phyloP scores from a whole-genome alignment of 2,888 invertebrate genomes.

The Plagiodera versicolora region DNA sequence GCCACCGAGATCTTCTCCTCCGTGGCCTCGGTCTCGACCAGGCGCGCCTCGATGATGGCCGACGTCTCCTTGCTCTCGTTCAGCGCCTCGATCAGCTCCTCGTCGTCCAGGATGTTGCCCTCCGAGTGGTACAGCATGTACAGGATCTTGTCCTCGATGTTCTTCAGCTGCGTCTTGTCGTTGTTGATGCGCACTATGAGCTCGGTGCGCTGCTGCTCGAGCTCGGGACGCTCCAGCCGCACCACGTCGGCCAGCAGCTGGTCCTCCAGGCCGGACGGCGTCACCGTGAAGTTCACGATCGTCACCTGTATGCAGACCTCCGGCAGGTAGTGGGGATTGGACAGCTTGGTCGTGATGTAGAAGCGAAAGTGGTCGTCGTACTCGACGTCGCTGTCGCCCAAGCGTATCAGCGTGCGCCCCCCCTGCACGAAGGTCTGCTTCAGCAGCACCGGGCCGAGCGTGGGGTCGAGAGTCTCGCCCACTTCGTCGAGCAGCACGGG shows the following conservation, averaged over 20 bases:
- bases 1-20: conserved; percentile 84
- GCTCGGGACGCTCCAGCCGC: conserved; percentile 85
- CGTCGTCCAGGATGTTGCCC: conserved; percentile 92
- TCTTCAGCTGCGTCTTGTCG: conserved; percentile 81
- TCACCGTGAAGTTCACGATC: conserved; percentile 91
- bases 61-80: conserved; percentile 93
- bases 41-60: conserved; percentile 83
- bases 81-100: conserved; percentile 86
- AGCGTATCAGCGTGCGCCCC: conserved; percentile 77
- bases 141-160: conserved; percentile 89
- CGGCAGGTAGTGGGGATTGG: conserved; percentile 92
- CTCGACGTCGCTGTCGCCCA: conserved; percentile 89
- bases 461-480: conserved; percentile 85
- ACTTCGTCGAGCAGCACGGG: conserved; percentile 88
- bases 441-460: conserved; percentile 78
- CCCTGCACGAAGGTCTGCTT: conserved; percentile 79
- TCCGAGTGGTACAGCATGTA: conserved; percentile 78
- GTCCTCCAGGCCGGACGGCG: conserved; percentile 86
- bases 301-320: conserved; percentile 93
- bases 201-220: conserved; percentile 80
- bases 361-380: conserved; percentile 84
- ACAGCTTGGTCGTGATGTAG: conserved; percentile 88
- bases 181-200: conserved; percentile 82
- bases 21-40: conserved; percentile 84
- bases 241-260: conserved; percentile 89